Evolutionary conservation across 2,113 vertebrate genomes (phyloP), one percentile per base, ranked within the genome.

Genomic region (Epinephelus fuscoguttatus): DNA sequence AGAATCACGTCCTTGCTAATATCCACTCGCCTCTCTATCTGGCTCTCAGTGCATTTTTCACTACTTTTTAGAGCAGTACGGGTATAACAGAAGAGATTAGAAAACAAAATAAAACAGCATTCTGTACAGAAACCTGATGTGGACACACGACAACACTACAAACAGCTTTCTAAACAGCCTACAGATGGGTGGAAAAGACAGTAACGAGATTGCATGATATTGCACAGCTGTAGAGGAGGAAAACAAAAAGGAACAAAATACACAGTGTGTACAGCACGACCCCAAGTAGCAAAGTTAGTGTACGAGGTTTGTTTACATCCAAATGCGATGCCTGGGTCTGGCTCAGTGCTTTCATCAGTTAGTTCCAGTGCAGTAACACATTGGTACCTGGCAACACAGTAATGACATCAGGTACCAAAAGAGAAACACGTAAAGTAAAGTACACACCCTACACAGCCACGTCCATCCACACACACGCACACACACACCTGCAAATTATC

Each of bases 261-360:
- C 49, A 93, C 82, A 90, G 78, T 85, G 78, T 87, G 89, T 88
- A 87, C 73, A 90, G 76, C 84, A 88, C 25, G 49, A 87, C 86
- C 84, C 85, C 84, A 84, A 83, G 62, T 82, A 88, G 84, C 70
- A 85, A 88, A 84, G 85, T 89, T 79, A 78, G 82, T 86, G 64
- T 87, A 82, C 88, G 87, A 88, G 81, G 86, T 92, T 88, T 82
- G 90, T 91, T 91, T 92, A 93, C 92, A 94, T 94, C 94, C 93
- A 92, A 87, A 92, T 88, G 85, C 75, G 62, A 89, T 75, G 84
- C 91, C 91, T 90, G 86, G 80, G 86, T 92, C 90, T 92, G 93
- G 92, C 91, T 94, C 94, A 94, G 93, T 93, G 92, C 91, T 93
- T 94, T 93, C 91, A 79, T 91, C 84, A 87, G 87, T 93, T 89